Evolutionary conservation across 2,113 vertebrate species (phyloP), one percentile per base, ranked within the genome.

Genomic region (Butorides virescens): DNA sequence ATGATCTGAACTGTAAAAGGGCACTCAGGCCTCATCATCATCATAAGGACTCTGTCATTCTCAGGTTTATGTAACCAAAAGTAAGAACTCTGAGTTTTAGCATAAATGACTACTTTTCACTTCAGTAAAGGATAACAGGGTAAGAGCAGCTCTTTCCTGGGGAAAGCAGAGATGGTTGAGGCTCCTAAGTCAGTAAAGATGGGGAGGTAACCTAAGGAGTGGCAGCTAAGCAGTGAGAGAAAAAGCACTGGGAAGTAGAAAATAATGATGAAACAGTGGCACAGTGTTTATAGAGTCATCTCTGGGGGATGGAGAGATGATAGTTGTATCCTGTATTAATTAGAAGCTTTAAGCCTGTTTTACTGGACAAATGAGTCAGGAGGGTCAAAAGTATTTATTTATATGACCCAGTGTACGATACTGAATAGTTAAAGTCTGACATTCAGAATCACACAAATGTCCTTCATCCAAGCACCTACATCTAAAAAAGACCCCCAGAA

Each of bases 261-360:
- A 80, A 59, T 70, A 62, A 67, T 55, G 50, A 78, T 44, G 46
- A 49, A 91, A 85, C 44, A 90, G 84, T 84, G 52, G 17, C 47
- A 81, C 26, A 46, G 10, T 80, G 34, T 86, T 94, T 80, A 46
- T 34, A 42, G 53, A 73, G 25, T 66, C 22, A 50, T 91, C 14
- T 61, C 34, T 39, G 36, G 53, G 39, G 76, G 11, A 22, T 42
- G n/a, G 34, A 90, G 49, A 63, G 37, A 67, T 6, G 7, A 71
- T 42, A 80, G 72, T 88, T 39, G 4, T 67, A 80, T 95, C 58
- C 63, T 66, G 18, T 80, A 53, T 91, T 86, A 77, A 77, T 95
- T 86, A 87, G 46, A 94, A 94, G 50, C 6, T 77, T 84, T 53
- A 80, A 80, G 68, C 63, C 37, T 95, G n/a, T 84, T 95, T 80